These are phyloP conservation scores for Microcebus ravelobensis DNA, from an alignment of 2,113 vertebrate species.

Conservation along the genomic window DNA sequence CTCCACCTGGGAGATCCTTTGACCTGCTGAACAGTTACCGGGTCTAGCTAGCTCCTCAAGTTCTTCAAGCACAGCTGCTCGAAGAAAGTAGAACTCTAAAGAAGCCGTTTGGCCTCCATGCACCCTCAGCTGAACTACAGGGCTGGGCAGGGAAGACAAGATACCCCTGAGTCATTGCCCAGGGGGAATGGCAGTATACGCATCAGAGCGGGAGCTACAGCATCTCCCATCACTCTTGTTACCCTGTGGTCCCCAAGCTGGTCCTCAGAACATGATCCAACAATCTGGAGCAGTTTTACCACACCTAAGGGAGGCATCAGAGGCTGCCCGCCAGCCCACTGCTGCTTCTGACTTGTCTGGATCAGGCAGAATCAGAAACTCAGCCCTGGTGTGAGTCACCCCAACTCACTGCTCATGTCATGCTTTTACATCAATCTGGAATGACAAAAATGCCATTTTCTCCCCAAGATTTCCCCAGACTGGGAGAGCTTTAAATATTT, in stretches of 20 bases:
- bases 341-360: background rate
- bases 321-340: background rate
- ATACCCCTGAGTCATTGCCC: accelerated
- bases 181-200: background rate
- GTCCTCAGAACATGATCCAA: background rate
- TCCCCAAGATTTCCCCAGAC: background rate
- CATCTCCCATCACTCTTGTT: background rate
- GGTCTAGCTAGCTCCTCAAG: background rate
- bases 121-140: background rate
- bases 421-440: background rate
- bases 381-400: background rate
- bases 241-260: background rate
- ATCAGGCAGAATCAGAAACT: background rate
- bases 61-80: background rate
- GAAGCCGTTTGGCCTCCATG: background rate
- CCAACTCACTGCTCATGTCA: background rate
- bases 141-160: background rate
- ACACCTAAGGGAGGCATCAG: background rate
- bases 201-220: background rate
- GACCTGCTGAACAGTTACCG: background rate
- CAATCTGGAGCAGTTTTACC: background rate
- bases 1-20: background rate
- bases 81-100: background rate
- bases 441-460: background rate
- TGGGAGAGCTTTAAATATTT: background rate